Conservation (phyloP, 2,888 invertebrate species). For the Eupelmus urozonus region DNA sequence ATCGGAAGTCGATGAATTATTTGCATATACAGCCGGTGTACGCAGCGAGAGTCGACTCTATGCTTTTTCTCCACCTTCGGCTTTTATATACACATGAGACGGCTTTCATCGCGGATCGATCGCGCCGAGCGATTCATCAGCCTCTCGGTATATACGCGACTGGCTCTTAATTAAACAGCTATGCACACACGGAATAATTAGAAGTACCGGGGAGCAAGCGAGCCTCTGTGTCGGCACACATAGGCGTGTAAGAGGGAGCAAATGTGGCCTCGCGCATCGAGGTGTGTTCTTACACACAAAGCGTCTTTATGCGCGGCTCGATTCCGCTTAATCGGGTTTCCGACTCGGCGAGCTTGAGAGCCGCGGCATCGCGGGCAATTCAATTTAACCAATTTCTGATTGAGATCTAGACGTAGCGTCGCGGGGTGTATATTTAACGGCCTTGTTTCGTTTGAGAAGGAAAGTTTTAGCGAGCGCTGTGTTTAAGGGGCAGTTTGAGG, state of each 20-base stretch:
- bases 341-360: too few species aligned
- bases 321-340: constrained; percentile 42
- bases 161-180: constrained; percentile 69
- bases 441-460: constrained; percentile 34
- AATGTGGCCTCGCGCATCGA: background rate
- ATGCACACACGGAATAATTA: constrained; percentile 64
- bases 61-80: background rate
- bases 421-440: constrained; percentile 8
- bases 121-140: constrained; percentile 63
- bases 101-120: constrained; percentile 44
- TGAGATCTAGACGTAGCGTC: constrained; percentile 26
- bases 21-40: constrained; percentile 58
- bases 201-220: constrained; percentile 48
- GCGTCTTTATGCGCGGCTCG: constrained; percentile 42
- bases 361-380: constrained; percentile 40
- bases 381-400: constrained; percentile 50
- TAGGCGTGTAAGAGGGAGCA: background rate
- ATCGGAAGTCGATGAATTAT: constrained; percentile 50
- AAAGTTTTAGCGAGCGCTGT: constrained; percentile 2
- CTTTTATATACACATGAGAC: background rate
- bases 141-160: constrained; percentile 61
- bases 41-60: background rate
- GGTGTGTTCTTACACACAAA: constrained; percentile 36
- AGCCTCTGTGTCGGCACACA: background rate
- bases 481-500: background rate